A percentile compares a stretch with the other conserved stretches of the same genome.
Conservation (phyloP, 2,113 vertebrate genomes). For the Xyliphius kryptos region DNA sequence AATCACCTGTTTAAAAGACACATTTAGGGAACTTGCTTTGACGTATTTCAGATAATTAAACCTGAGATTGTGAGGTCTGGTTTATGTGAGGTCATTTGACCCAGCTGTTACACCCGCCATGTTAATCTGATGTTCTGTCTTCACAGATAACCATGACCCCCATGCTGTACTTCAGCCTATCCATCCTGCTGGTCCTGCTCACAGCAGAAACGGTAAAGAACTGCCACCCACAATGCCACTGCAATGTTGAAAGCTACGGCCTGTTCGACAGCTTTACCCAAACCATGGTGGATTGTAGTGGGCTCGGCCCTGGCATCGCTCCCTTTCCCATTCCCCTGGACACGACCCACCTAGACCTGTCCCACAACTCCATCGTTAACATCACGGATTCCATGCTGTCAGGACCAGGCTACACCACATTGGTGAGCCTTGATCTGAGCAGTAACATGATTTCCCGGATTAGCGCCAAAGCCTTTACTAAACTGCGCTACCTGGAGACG, state of each 20-base stretch:
- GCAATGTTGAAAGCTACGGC: slow-evolving; percentile 87
- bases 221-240: slow-evolving; percentile 81
- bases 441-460: slow-evolving; percentile 76
- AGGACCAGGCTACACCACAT: slow-evolving; percentile 87
- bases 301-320: slow-evolving; percentile 68
- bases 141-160: too few relatives aligned
- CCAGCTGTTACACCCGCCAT: too few relatives aligned
- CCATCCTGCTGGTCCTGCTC: too few relatives aligned
- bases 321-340: slow-evolving; percentile 84
- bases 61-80: too few relatives aligned
- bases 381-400: slow-evolving; percentile 75
- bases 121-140: too few relatives aligned
- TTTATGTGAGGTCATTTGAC: too few relatives aligned
- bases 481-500: slow-evolving; percentile 84
- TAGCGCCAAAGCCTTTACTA: slow-evolving; percentile 72
- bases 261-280: slow-evolving; percentile 93
- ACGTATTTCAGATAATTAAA: too few relatives aligned
- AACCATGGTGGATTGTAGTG: slow-evolving; percentile 84
- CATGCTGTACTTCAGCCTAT: too few relatives aligned
- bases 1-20: too few relatives aligned
- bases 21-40: too few relatives aligned
- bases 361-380: slow-evolving; percentile 74
- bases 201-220: slow-evolving; percentile 47
- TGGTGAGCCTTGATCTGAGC: slow-evolving; percentile 84
- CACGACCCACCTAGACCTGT: slow-evolving; percentile 83